Conservation (phyloP, 2,888 invertebrate species). For the Chymomyza caudatula region DNA sequence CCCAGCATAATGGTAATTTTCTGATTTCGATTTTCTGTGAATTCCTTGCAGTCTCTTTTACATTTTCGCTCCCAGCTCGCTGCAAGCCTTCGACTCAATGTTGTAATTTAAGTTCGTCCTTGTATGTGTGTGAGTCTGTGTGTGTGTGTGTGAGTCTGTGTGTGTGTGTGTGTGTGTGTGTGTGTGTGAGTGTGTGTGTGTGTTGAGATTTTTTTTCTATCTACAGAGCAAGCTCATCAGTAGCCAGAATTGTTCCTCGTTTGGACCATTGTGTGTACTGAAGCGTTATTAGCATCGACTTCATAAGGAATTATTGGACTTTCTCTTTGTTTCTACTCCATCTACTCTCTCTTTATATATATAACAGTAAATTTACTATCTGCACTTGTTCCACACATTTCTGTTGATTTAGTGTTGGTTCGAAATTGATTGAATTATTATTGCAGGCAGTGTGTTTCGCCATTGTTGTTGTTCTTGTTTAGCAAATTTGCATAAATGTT, state of each 20-base stretch:
- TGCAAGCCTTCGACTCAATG: constrained; percentile 9
- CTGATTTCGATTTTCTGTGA: constrained; percentile 70
- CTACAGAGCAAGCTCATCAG: not conserved
- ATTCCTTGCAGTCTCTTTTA: constrained; percentile 58
- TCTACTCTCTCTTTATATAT: constrained; percentile 6
- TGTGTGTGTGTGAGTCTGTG: constrained; percentile 21
- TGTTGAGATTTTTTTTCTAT: not conserved
- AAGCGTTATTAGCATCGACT: constrained; percentile 67
- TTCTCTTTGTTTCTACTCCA: constrained; percentile 40
- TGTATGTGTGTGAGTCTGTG: constrained; percentile 15
- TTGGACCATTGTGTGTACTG: constrained; percentile 53
- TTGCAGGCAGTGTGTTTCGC: constrained; percentile 34
- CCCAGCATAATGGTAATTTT: constrained; percentile 64
- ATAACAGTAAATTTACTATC: constrained; percentile 7
- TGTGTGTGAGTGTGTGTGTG: no score
- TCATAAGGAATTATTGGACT: constrained; percentile 66
- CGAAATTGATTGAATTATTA: constrained; percentile 66
- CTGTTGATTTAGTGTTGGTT: constrained; percentile 56
- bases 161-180: constrained; percentile 21
- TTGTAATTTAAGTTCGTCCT: not conserved
- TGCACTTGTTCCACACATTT: not conserved
- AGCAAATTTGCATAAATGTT: not conserved
- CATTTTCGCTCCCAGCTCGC: constrained; percentile 7
- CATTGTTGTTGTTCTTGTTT: no score
- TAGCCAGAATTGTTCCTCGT: not conserved